Conservation (phyloP, 2,797 vertebrate genomes). For the Poecilia velifera region DNA sequence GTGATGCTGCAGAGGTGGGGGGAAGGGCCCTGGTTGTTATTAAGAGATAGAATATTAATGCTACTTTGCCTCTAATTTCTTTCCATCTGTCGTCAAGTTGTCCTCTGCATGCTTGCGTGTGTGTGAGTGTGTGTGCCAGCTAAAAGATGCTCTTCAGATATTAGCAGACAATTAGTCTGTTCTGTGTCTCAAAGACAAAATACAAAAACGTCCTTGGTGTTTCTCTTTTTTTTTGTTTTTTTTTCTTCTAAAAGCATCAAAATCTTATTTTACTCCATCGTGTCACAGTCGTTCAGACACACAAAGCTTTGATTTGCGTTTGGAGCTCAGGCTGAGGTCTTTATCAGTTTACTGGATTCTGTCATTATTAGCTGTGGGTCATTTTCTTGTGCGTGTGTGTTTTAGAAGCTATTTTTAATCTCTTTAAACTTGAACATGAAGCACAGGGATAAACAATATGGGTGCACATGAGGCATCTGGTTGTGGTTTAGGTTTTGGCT, state of each 20-base stretch:
- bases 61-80: constrained; percentile 79
- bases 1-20: constrained; percentile 55
- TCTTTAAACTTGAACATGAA: constrained; percentile 60
- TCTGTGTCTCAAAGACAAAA: constrained; percentile 65
- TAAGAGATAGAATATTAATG: constrained; percentile 77
- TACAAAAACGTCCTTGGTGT: constrained; percentile 66
- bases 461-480: constrained; percentile 25
- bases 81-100: constrained; percentile 77
- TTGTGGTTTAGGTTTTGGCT: neutral
- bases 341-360: constrained; percentile 53
- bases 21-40: constrained; percentile 62
- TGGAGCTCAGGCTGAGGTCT: constrained; percentile 47
- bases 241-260: constrained; percentile 61
- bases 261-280: constrained; percentile 59
- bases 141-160: constrained; percentile 68
- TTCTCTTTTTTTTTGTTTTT: constrained; percentile 39
- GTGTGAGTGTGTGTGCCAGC: constrained; percentile 55
- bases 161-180: constrained; percentile 73
- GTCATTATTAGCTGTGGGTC: constrained; percentile 44
- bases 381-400: constrained; percentile 37
- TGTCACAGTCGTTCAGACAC: constrained; percentile 67
- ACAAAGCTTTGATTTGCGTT: constrained; percentile 55
- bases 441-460: constrained; percentile 41
- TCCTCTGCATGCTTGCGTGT: constrained; percentile 41
- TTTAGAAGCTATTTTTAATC: constrained; percentile 63